Evolutionary conservation across 2,888 invertebrate species (phyloP).

Genomic region (Chaetogeoica ovagalla): DNA sequence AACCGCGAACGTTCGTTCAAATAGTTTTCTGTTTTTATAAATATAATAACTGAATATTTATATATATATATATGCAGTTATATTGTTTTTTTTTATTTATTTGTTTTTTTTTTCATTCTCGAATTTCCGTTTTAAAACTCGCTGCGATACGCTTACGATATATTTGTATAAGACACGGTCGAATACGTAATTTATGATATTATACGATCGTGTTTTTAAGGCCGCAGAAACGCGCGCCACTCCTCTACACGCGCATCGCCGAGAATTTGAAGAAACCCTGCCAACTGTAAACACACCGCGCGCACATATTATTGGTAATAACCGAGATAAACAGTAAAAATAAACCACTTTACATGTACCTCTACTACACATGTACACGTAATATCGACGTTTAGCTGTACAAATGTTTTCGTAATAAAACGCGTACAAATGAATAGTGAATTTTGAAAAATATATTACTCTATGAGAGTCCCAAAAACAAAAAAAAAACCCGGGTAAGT

Average conservation of each 20-base stretch:
- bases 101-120: neutral
- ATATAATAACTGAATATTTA: neutral
- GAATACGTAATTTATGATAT: conserved; percentile 7
- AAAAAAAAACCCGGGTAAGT: no score
- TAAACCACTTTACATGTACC: neutral
- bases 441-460: no score
- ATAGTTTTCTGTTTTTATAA: neutral
- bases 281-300: neutral
- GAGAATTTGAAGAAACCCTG: neutral
- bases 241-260: neutral
- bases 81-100: neutral
- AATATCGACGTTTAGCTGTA: no score
- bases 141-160: neutral
- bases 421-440: no score
- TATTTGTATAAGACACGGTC: conserved; percentile 8
- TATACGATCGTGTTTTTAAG: neutral
- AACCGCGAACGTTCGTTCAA: neutral
- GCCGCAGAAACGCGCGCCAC: conserved; percentile 5
- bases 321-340: neutral
- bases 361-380: no score
- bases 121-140: neutral
- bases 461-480: no score
- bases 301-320: no score
- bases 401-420: no score
- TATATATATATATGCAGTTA: neutral